Evolutionary conservation across 2,797 vertebrate species (phyloP), one percentile per base, ranked within the genome.

Genomic region (Peromyscus melanophrys): DNA sequence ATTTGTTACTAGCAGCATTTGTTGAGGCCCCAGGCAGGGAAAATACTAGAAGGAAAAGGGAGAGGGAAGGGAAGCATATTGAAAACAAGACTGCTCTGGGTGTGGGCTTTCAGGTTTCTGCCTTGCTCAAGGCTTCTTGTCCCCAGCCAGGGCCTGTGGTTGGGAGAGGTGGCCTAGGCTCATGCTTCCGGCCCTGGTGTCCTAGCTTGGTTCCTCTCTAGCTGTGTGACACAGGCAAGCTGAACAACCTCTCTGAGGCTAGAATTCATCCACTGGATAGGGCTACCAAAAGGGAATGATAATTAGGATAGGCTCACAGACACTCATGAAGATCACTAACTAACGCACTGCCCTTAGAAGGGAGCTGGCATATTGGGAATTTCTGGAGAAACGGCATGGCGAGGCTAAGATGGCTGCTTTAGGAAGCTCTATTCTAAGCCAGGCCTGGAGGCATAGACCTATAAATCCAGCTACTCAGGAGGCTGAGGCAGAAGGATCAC

Each of bases 91-190:
- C 49, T 27, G 16, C 19, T 57, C 75, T 76, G 46, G 6, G 17
- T 31, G 1, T 27, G 23, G 55, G 55, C 78, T 88, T 81, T 52
- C 59, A 27, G 82, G 55, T 21, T n/a, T 92, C 55, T 37, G 31
- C 23, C 67, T 37, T 55, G 29, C 16, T 16, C 14, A 17, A 27
- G 14, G 43, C 34, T 63, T 17, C 25, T 40, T 0, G 6, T 34
- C 12, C 29, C 4, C 6, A 3, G 4, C 21, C 9, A 4, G 0
- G 1, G 55, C 23, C 6, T 3, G 0, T 0, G 19, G 16, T 14
- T 14, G 46, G 27, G 43, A 65, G 37, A 9, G n/a, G 16, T 2
- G 1, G 11, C 46, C 52, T 10, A 34, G 27, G n/a, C 40, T 37
- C 59, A 2, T 21, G 43, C 34, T 27, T 69, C 40, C 46, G 3